Evolutionary conservation across 2,888 invertebrate species (phyloP).

Genomic region (Romanomermis culicivorax): DNA sequence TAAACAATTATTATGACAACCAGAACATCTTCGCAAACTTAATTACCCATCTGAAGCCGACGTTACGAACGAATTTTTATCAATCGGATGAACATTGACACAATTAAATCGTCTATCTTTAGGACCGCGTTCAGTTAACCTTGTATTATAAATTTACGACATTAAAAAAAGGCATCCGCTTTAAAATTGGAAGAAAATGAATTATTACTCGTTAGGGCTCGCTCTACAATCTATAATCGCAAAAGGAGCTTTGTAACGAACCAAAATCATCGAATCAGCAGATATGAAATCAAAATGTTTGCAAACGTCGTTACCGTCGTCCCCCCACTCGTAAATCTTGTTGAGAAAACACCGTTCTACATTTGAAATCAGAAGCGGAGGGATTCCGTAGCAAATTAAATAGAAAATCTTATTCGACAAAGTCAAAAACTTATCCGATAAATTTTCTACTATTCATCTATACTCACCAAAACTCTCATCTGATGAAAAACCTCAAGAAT

Average conservation of each 20-base stretch:
- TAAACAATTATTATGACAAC: too few relatives aligned
- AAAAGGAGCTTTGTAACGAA: conserved; percentile 29
- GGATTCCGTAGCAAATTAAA: conserved; percentile 4
- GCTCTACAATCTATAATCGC: conserved; percentile 29
- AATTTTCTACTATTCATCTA: too few relatives aligned
- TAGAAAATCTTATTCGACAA: too few relatives aligned
- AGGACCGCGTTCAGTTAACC: too few relatives aligned
- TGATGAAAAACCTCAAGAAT: too few relatives aligned
- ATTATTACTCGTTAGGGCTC: conserved; percentile 15
- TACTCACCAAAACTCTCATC: too few relatives aligned
- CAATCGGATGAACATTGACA: conserved; percentile 29
- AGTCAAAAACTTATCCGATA: too few relatives aligned
- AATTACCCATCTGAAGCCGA: conserved; percentile 29
- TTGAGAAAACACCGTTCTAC: too few relatives aligned
- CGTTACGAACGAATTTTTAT: conserved; percentile 29
- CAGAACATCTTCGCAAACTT: too few relatives aligned
- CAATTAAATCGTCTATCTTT: conserved; percentile 13
- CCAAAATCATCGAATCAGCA: conserved; percentile 25
- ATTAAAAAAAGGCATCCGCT: too few relatives aligned
- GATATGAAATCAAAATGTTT: conserved; percentile 24
- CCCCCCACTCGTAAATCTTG: conserved; percentile 27
- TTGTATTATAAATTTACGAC: too few relatives aligned
- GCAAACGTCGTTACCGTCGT: conserved; percentile 21
- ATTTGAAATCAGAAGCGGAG: conserved; percentile 13
- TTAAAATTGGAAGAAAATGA: conserved; percentile 11